Conservation (phyloP, 2,113 vertebrate genomes). For the Phalacrocorax carbo region DNA sequence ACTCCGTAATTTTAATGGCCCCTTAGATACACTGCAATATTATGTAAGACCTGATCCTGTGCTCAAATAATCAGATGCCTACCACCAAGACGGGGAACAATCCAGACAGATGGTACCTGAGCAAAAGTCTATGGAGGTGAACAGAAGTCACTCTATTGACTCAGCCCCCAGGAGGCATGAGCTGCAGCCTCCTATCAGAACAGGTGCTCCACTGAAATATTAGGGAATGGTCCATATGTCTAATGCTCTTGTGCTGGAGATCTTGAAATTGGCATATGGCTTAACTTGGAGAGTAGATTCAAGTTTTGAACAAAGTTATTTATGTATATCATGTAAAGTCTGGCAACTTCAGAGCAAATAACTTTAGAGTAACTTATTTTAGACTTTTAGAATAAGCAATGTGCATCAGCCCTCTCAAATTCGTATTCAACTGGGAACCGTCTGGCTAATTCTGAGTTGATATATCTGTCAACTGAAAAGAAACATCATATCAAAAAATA, state of each 20-base stretch:
- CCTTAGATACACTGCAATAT: not conserved
- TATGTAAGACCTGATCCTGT: not conserved
- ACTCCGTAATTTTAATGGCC: not conserved
- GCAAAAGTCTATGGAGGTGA: not conserved
- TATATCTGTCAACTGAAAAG: slow-evolving; percentile 14
- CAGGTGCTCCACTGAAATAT: not conserved
- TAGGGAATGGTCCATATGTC: not conserved
- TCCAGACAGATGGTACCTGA: not conserved
- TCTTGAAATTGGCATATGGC: not conserved
- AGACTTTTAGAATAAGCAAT: not conserved
- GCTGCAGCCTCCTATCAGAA: not conserved
- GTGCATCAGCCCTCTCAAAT: slow-evolving; percentile 3
- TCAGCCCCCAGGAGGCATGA: not conserved
- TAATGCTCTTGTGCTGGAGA: not conserved
- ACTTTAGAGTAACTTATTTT: slow-evolving; percentile 19
- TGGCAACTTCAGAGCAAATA: slow-evolving; percentile 25
- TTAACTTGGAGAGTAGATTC: not conserved
- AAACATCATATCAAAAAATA: slow-evolving; percentile 11
- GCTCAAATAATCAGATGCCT: not conserved
- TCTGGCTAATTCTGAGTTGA: slow-evolving; percentile 26
- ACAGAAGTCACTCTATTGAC: not conserved
- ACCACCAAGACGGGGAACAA: not conserved
- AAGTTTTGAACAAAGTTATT: not conserved
- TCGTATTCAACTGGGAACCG: slow-evolving; percentile 1
- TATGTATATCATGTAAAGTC: slow-evolving; percentile 6